Percentiles rank a stretch among this genome's conserved stretches.
These are phyloP conservation scores for Anthopleura xanthogrammica DNA, from an alignment of 92 coral and sea anemone species.

Conservation along the genomic window DNA sequence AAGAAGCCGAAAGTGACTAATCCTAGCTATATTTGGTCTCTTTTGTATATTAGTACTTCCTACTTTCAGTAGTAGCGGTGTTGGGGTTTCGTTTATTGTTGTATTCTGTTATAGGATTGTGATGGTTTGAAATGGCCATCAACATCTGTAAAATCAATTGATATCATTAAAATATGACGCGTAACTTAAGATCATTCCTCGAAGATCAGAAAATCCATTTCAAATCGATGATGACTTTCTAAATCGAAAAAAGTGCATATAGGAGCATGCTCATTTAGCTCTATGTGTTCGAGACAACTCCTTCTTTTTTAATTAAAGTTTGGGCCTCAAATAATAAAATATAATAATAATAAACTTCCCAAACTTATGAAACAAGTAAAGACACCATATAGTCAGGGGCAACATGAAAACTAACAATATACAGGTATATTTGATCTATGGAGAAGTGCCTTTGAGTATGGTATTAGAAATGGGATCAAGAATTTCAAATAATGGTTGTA, in stretches of 20 bases:
- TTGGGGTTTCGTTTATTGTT: not conserved
- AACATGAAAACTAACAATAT: too few relatives aligned
- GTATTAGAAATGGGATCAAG: too few relatives aligned
- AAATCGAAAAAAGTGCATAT: not conserved
- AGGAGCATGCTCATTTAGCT: not conserved
- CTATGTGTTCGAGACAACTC: not conserved
- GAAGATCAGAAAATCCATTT: constrained; percentile 17
- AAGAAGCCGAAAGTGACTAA: constrained; percentile 29
- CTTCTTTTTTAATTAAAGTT: not conserved
- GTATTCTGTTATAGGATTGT: constrained; percentile 5
- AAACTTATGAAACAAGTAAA: too few relatives aligned
- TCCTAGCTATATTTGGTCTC: not conserved
- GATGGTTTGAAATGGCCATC: not conserved
- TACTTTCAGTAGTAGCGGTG: not conserved
- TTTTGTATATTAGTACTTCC: not conserved
- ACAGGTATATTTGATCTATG: too few relatives aligned
- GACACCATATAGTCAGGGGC: too few relatives aligned
- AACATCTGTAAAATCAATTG: constrained; percentile 28
- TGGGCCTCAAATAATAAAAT: not conserved
- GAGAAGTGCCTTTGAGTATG: too few relatives aligned
- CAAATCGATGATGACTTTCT: not conserved
- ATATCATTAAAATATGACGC: not conserved
- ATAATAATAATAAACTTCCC: not conserved
- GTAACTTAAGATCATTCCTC: constrained; percentile 5
- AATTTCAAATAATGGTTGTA: not conserved